These are phyloP conservation scores for Pseudomyrmex flavicornis DNA, from an alignment of 1,140 invertebrate genomes.

Conservation along the genomic window DNA sequence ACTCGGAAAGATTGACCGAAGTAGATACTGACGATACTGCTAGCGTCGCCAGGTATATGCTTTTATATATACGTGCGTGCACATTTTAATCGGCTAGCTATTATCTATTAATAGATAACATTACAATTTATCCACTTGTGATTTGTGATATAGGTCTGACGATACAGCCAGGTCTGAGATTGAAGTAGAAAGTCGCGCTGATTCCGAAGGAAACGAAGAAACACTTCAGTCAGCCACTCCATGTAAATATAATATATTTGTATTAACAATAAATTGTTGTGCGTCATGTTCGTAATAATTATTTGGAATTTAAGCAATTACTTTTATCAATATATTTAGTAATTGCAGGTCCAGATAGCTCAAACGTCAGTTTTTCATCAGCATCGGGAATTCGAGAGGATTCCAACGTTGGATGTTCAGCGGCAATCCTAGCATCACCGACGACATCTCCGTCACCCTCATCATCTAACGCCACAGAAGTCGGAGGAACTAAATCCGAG, in stretches of 20 bases:
- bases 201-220: constrained; percentile 84
- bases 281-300: no score
- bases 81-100: neutral
- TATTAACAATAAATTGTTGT: no score
- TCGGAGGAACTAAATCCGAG: constrained; percentile 79
- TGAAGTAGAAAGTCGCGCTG: constrained; percentile 85
- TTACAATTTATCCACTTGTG: constrained; percentile 1
- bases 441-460: constrained; percentile 74
- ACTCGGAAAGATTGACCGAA: constrained; percentile 96
- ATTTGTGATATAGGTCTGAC: constrained; percentile 87
- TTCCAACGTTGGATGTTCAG: constrained; percentile 64
- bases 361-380: constrained; percentile 36
- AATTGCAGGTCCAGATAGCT: constrained; percentile 42
- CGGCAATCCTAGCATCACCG: constrained; percentile 75
- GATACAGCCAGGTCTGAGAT: constrained; percentile 89
- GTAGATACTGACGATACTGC: constrained; percentile 93
- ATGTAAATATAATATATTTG: constrained; percentile 68
- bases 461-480: constrained; percentile 78
- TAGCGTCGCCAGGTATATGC: constrained; percentile 88
- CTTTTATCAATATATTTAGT: constrained; percentile 10
- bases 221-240: constrained; percentile 77
- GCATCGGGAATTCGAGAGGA: constrained; percentile 79
- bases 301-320: neutral
- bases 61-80: neutral
- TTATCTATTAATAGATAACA: neutral